phyloP scores from a whole-genome alignment of 2,113 vertebrate genomes.

The Lichenostomus cassidix region DNA sequence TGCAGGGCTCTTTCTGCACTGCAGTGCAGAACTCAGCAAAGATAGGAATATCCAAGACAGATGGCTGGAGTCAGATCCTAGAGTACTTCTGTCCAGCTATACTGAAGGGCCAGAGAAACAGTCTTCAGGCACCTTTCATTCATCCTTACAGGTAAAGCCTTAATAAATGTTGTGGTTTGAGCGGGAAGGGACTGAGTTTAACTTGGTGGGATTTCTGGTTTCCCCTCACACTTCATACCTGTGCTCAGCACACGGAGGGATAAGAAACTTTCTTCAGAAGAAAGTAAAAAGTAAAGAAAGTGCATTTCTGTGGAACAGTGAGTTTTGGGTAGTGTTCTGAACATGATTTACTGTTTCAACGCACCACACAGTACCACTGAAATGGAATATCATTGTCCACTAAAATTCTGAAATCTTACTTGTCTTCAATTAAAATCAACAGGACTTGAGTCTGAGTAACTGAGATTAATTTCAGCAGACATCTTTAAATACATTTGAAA shows the following conservation, averaged over 20 bases:
- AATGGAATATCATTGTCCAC: neutral
- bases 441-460: neutral
- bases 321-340: neutral
- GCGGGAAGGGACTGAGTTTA: neutral
- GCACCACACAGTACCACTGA: neutral
- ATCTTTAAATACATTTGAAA: neutral
- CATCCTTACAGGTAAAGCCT: neutral
- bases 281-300: neutral
- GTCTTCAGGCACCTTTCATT: neutral
- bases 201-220: neutral
- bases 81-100: neutral
- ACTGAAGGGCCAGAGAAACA: neutral
- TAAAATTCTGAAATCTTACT: neutral
- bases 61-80: neutral
- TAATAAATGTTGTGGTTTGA: neutral
- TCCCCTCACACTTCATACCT: neutral
- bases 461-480: neutral
- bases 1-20: neutral
- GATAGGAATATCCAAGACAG: neutral
- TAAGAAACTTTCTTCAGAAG: neutral
- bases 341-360: neutral
- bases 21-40: neutral
- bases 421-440: neutral
- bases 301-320: neutral
- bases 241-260: accelerated